phyloP scores from a whole-genome alignment of 2,113 vertebrate genomes.

The Protomyctophum bolini region DNA sequence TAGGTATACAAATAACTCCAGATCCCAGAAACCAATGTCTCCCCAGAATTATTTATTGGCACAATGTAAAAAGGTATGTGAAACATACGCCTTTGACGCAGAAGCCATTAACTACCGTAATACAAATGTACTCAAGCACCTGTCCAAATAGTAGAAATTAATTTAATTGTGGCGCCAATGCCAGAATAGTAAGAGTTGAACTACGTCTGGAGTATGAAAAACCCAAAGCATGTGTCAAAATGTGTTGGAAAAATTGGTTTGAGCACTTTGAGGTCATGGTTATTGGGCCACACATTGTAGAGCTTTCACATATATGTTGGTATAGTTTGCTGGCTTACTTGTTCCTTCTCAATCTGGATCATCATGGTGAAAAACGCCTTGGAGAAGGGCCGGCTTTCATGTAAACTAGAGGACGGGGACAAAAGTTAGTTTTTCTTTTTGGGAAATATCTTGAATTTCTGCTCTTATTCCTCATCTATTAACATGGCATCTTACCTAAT shows the following conservation, averaged over 20 bases:
- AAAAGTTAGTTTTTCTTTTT: background rate
- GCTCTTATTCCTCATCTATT: background rate
- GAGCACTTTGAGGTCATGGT: background rate
- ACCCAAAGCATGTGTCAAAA: background rate
- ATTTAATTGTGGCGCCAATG: background rate
- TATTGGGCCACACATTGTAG: background rate
- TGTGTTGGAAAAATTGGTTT: background rate
- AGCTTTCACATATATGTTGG: background rate
- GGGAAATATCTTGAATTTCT: background rate
- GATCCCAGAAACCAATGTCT: background rate
- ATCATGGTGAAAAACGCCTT: conserved; percentile 90
- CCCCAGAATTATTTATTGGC: too few species aligned
- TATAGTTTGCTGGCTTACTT: conserved; percentile 75
- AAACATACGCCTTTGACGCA: background rate
- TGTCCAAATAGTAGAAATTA: background rate
- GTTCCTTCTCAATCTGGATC: conserved; percentile 93
- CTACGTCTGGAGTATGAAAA: background rate
- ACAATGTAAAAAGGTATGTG: background rate
- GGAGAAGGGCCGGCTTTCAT: conserved; percentile 88
- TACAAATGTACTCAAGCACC: too few species aligned
- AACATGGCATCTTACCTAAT: conserved; percentile 78
- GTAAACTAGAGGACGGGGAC: conserved; percentile 77
- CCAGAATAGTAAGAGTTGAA: background rate
- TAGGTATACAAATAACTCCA: background rate
- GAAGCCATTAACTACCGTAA: background rate